phyloP scores from a whole-genome alignment of 2,113 vertebrate genomes.

The Myodes glareolus region DNA sequence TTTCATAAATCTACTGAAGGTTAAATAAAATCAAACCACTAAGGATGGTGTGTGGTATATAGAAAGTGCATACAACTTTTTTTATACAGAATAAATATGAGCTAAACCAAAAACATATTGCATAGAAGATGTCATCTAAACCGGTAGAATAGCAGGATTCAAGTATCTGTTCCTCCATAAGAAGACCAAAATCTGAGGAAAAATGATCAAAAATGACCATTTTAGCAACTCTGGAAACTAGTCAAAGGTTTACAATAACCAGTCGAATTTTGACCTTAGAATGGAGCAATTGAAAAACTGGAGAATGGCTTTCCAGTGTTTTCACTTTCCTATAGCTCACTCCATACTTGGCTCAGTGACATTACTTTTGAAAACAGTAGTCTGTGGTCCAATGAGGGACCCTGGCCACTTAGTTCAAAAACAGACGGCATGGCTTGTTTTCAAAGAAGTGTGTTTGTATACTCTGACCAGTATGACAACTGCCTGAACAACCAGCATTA shows the following conservation, averaged over 20 bases:
- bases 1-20: slow-evolving; percentile 7
- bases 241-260: background rate
- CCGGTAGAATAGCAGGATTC: background rate
- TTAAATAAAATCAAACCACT: slow-evolving; percentile 41
- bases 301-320: background rate
- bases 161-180: background rate
- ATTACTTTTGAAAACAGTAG: background rate
- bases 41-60: background rate
- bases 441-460: background rate
- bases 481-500: background rate
- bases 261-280: background rate
- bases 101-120: slow-evolving; percentile 16
- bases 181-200: background rate
- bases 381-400: background rate
- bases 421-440: background rate
- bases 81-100: background rate
- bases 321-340: background rate
- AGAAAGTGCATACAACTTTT: background rate
- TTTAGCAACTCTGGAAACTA: background rate
- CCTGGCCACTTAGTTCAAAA: background rate
- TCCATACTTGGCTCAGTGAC: background rate
- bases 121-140: background rate
- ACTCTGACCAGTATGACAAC: background rate
- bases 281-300: background rate
- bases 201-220: background rate